Percentiles rank a stretch among this genome's conserved stretches.
Evolutionary conservation across 1,140 invertebrate species (phyloP).

Genomic region (Dreissena polymorpha): DNA sequence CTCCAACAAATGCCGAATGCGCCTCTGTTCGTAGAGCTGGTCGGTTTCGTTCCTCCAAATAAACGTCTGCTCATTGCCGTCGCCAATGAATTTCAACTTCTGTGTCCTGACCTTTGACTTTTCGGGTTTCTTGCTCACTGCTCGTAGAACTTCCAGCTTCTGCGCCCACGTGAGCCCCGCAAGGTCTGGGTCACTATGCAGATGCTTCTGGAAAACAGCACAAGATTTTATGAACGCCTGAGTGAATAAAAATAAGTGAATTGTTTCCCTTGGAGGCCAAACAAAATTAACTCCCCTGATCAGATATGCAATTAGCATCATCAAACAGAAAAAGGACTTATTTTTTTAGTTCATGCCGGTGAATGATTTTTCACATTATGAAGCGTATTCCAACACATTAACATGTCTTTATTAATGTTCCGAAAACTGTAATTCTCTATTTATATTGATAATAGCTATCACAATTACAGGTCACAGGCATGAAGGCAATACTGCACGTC

Average conservation of each 20-base stretch:
- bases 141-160: constrained; percentile 50
- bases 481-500: too few relatives aligned
- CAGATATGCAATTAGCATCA: too few relatives aligned
- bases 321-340: too few relatives aligned
- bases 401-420: too few relatives aligned
- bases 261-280: too few relatives aligned
- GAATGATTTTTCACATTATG: too few relatives aligned
- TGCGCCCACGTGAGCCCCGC: constrained; percentile 33
- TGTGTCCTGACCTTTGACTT: constrained; percentile 19
- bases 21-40: constrained; percentile 45
- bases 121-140: constrained; percentile 37
- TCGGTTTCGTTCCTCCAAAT: constrained; percentile 28
- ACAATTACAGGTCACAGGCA: too few relatives aligned
- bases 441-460: too few relatives aligned
- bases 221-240: not conserved
- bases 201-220: constrained; percentile 36
- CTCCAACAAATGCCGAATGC: constrained; percentile 44
- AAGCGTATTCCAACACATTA: too few relatives aligned
- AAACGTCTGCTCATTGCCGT: not conserved
- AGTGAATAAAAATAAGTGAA: not conserved
- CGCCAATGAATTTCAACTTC: constrained; percentile 40
- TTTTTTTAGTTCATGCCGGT: too few relatives aligned
- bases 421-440: too few relatives aligned
- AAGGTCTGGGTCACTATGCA: constrained; percentile 29
- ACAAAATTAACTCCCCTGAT: too few relatives aligned